Conservation (phyloP, 2,888 invertebrate species). For the Lasiommata megera region DNA sequence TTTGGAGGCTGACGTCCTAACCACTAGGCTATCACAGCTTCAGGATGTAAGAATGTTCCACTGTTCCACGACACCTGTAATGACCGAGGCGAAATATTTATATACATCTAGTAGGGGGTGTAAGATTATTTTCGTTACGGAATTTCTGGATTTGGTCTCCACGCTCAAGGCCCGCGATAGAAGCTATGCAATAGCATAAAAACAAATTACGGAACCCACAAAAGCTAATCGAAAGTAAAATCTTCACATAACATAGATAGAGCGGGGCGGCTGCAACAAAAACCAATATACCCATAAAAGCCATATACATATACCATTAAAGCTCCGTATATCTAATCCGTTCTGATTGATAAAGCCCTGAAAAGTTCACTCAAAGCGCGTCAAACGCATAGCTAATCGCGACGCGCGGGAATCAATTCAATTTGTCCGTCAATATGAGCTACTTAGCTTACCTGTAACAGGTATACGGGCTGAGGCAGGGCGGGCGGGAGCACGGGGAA, state of each 20-base stretch:
- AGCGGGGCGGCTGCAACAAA: not conserved
- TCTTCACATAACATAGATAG: not conserved
- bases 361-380: conserved; percentile 16
- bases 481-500: conserved; percentile 43
- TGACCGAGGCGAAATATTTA: too few relatives aligned
- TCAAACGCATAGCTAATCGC: conserved; percentile 27
- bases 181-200: too few relatives aligned
- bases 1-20: too few relatives aligned
- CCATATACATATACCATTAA: not conserved
- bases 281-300: too few relatives aligned
- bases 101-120: too few relatives aligned
- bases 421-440: conserved; percentile 74
- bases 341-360: conserved; percentile 9
- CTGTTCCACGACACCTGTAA: too few relatives aligned
- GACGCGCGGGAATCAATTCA: conserved; percentile 62
- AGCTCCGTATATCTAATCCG: not conserved
- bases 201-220: too few relatives aligned
- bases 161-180: too few relatives aligned
- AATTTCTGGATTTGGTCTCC: too few relatives aligned
- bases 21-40: too few relatives aligned
- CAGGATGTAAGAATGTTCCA: too few relatives aligned
- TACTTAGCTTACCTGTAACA: conserved; percentile 76
- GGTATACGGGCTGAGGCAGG: conserved; percentile 58
- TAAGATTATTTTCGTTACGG: too few relatives aligned
- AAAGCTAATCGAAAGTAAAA: not conserved